These are phyloP conservation scores for Entomobrya multifasciata DNA, from an alignment of 2,888 invertebrate species.

Conservation along the genomic window DNA sequence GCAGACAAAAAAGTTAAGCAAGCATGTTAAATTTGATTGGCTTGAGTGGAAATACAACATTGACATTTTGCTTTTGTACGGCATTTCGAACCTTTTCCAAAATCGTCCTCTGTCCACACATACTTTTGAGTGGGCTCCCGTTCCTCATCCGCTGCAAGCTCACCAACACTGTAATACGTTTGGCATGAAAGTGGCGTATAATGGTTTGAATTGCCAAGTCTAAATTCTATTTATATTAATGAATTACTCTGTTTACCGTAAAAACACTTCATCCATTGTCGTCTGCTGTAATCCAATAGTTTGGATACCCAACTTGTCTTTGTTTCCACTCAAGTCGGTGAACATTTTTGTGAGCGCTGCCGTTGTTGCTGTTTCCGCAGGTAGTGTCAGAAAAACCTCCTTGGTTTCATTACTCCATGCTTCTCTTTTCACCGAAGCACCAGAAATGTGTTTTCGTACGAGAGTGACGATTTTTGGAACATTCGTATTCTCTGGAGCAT, in stretches of 20 bases:
- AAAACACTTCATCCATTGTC: conserved; percentile 94
- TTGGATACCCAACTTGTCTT: conserved; percentile 87
- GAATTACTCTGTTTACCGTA: no score
- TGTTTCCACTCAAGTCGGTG: conserved; percentile 85
- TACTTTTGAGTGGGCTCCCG: no score
- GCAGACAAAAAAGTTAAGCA: neutral
- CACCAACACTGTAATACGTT: conserved; percentile 82
- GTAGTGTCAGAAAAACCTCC: conserved; percentile 75
- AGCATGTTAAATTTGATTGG: no score
- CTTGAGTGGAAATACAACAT: neutral
- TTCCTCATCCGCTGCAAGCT: conserved; percentile 83
- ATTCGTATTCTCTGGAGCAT: no score
- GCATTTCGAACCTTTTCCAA: no score
- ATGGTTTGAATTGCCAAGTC: no score
- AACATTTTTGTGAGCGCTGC: conserved; percentile 87
- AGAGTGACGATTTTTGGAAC: no score
- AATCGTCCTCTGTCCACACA: neutral
- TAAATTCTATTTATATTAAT: no score
- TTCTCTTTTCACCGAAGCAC: conserved; percentile 83
- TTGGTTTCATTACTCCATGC: conserved; percentile 53
- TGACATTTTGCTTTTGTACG: no score
- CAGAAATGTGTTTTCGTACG: conserved; percentile 84
- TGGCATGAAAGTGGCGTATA: conserved; percentile 83
- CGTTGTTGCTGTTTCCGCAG: conserved; percentile 83
- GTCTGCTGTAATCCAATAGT: conserved; percentile 93